Evolutionary conservation across 2,888 invertebrate genomes (phyloP).

Genomic region (Troides oblongomaculatus): DNA sequence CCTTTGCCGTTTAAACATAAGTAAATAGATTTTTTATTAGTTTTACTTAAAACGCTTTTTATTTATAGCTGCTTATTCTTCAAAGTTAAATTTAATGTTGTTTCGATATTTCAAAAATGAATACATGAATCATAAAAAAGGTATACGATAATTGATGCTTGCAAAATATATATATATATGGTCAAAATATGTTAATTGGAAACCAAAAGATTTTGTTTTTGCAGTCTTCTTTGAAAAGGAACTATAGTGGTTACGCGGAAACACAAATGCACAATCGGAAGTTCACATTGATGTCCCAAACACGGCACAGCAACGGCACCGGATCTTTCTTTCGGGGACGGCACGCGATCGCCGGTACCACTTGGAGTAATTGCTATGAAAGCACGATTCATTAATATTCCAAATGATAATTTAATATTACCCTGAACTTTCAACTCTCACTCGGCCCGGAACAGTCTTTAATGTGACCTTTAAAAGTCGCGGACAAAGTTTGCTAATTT

Average conservation of each 20-base stretch:
- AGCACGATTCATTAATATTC: conserved; percentile 62
- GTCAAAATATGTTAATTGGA: too few species aligned
- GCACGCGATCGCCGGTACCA: conserved; percentile 69
- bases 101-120: too few species aligned
- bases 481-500: conserved; percentile 42
- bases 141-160: too few species aligned
- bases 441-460: conserved; percentile 49
- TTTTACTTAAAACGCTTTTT: too few species aligned
- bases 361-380: conserved; percentile 65
- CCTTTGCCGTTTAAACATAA: too few species aligned
- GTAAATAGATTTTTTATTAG: too few species aligned
- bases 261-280: conserved; percentile 1
- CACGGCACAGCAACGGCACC: conserved; percentile 39
- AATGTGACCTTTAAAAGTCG: conserved; percentile 53
- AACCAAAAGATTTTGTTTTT: too few species aligned
- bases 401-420: conserved; percentile 61
- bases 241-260: neutral
- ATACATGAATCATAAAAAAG: too few species aligned
- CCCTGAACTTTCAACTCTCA: conserved; percentile 68
- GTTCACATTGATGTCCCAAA: conserved; percentile 36
- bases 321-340: conserved; percentile 52
- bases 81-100: too few species aligned
- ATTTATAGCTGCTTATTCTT: too few species aligned
- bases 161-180: too few species aligned
- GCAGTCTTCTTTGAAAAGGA: neutral